Base-by-base conservation (phyloP, 2,113 vertebrate genomes). In the Mesocricetus auratus region DNA sequence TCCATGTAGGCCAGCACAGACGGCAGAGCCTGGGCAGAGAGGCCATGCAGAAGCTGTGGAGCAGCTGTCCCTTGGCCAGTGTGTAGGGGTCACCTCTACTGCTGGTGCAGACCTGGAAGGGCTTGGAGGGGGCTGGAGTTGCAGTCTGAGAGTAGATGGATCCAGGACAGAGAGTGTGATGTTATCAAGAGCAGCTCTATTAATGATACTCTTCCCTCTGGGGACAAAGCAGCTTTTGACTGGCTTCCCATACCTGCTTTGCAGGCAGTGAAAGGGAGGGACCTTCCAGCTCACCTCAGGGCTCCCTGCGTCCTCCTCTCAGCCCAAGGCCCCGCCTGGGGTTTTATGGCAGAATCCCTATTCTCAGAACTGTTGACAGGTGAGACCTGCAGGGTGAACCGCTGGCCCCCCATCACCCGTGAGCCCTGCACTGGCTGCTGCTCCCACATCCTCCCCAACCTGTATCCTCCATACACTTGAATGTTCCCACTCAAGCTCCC, bases 131-230 rank as follows among this genome's bases (percentile, higher is more conserved):
- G 13, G 7, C 1, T 0, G 26, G 39, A n/a, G 39, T 19, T 42
- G 2, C 22, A 19, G n/a, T 12, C 24, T 21, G 15, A 56, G 1
- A 56, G 53, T 6, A 13, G 42, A 60, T 66, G 17, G 45, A 12
- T 31, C 77, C 47, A 29, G 62, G 13, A 8, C 10, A 1, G 8
- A 36, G 24, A 13, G 68, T 69, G n/a, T 71, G 64, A 53, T n/a
- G 16, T 71, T 87, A 71, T 29, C 53, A 73, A 39, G 24, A 95
- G 56, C 74, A 86, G 0, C 66, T 64, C 39, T 95, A 26, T 96
- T 89, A 74, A 3, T 66, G 92, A 92, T 78, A 93, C 92, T 83
- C 97, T 97, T 98, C 88, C 94, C 97, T 97, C 96, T 95, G 71
- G 89, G 96, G 77, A 86, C 97, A 97, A 78, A 95, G 73, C 90